Percentiles rank a stretch among this genome's conserved stretches.
phyloP scores from a whole-genome alignment of 1,140 invertebrate species.

The Scaptomyza montana region DNA sequence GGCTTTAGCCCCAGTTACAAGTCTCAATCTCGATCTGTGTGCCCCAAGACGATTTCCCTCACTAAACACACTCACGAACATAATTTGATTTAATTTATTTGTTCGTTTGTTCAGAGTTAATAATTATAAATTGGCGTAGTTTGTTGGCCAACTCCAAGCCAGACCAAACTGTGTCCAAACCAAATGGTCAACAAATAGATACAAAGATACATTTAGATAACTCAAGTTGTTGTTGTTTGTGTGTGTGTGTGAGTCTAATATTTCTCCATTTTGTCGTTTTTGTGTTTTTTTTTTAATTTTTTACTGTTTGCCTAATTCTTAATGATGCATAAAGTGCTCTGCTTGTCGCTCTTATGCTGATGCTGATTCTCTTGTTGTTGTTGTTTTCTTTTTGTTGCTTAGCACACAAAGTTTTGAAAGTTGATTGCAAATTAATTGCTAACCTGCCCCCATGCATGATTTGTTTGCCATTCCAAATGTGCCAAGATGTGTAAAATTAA shows the following conservation, averaged over 20 bases:
- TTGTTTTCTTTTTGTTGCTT: conserved; percentile 31
- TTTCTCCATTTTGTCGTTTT: conserved; percentile 81
- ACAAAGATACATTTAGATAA: conserved; percentile 47
- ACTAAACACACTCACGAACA: conserved; percentile 37
- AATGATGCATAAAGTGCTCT: conserved; percentile 79
- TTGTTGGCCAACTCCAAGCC: conserved; percentile 47
- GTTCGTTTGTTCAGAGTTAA: conserved; percentile 72
- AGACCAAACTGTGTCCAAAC: conserved; percentile 16
- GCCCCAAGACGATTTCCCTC: conserved; percentile 39
- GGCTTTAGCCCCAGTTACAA: too few relatives aligned
- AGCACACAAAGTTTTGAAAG: conserved; percentile 67
- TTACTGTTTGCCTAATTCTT: conserved; percentile 75
- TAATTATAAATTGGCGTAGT: conserved; percentile 77
- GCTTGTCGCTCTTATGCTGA: conserved; percentile 6
- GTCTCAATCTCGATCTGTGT: conserved; percentile 3
- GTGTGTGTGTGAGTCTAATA: conserved; percentile 28
- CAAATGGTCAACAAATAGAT: conserved; percentile 25
- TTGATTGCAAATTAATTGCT: conserved; percentile 81
- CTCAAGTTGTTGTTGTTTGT: neutral
- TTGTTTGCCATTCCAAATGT: conserved; percentile 14
- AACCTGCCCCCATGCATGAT: conserved; percentile 25
- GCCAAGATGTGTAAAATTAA: conserved; percentile 6
- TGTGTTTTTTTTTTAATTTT: conserved; percentile 25
- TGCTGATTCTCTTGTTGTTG: conserved; percentile 4
- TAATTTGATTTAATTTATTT: conserved; percentile 80